Base-by-base conservation (phyloP, 2,888 invertebrate genomes). In the Erebia aethiops region DNA sequence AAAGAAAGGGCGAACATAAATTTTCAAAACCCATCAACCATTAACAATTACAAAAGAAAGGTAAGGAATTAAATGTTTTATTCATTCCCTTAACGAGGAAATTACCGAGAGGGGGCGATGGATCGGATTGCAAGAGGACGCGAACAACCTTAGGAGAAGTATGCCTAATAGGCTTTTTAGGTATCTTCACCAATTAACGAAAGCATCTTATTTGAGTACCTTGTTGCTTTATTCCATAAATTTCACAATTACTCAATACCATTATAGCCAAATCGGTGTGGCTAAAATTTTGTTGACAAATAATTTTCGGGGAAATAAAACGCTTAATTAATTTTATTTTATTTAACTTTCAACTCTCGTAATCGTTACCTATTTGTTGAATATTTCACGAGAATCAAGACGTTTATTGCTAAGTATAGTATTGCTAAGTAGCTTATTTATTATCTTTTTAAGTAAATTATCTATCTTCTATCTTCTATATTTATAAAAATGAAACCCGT, bases 1-100 rank as follows among this genome's bases (percentile, higher is more conserved):
- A 80, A 84, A 83, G 79, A 80, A 80, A 81, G 83, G 85, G 86
- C 84, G 87, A 85, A 86, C 87, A 87, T 88, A 89, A 88, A 89
- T 91, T 90, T 87, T 87, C 87, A 88, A 89, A 90, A 90, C 87
- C 89, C 89, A 92, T 90, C 90, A 88, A 87, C 91, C 90, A 91
- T 92, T 92, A 93, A 91, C 91, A 91, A 90, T 92, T 91, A 91
- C 88, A 91, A 91, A 92, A 91, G 90, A 91, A 91, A 90, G 89
- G 89, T 89, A 90, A 90, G 90, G 89, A 91, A 92, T 92, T 87
- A 91, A 92, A 92, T 92, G 92, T 92, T 93, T 93, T 92, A 93
- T 92, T 93, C 92, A 92, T 92, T 88, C 87, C 87, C 89, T 90
- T 93, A 92, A 92, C 92, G 91, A 92, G 92, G 88, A 91, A 92